These are phyloP conservation scores for Hybognathus amarus DNA, from an alignment of 2,797 vertebrate species.

Conservation along the genomic window DNA sequence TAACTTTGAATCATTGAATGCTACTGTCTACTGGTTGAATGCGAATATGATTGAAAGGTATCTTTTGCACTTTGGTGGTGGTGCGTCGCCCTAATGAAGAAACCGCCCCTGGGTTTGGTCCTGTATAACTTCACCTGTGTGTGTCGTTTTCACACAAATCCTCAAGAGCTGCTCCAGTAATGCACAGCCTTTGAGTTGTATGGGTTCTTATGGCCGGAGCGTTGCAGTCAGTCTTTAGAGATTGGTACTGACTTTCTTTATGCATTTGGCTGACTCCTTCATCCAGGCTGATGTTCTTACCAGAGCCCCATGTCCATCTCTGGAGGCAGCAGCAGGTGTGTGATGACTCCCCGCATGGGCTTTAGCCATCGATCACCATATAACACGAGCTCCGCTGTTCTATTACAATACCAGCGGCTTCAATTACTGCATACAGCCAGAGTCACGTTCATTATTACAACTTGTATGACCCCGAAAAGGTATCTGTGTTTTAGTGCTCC, in stretches of 20 bases:
- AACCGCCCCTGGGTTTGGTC: not conserved
- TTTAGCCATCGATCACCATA: conserved; percentile 50
- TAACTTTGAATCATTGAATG: too few relatives aligned
- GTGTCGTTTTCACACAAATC: conserved; percentile 26
- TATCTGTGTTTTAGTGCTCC: conserved; percentile 45
- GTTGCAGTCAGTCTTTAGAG: conserved; percentile 52
- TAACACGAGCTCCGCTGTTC: conserved; percentile 38
- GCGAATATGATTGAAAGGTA: too few relatives aligned
- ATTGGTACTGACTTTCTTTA: conserved; percentile 56
- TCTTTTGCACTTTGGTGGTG: too few relatives aligned
- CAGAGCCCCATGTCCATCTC: conserved; percentile 50
- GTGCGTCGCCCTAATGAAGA: too few relatives aligned
- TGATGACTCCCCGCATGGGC: conserved; percentile 41
- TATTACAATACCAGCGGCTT: conserved; percentile 55
- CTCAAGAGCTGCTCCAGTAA: conserved; percentile 30
- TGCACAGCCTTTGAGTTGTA: not conserved
- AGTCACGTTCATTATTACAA: conserved; percentile 53
- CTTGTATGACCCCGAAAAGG: conserved; percentile 54
- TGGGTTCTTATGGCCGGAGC: conserved; percentile 22
- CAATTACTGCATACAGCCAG: conserved; percentile 48
- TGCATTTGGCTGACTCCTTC: conserved; percentile 58
- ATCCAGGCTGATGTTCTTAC: conserved; percentile 54
- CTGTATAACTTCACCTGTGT: conserved; percentile 35
- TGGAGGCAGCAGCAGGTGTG: conserved; percentile 55
- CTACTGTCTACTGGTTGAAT: too few relatives aligned